Evolutionary conservation across 1,140 invertebrate species (phyloP), one percentile per base, ranked within the genome.

Genomic region (Caenorhabditis brenneri): DNA sequence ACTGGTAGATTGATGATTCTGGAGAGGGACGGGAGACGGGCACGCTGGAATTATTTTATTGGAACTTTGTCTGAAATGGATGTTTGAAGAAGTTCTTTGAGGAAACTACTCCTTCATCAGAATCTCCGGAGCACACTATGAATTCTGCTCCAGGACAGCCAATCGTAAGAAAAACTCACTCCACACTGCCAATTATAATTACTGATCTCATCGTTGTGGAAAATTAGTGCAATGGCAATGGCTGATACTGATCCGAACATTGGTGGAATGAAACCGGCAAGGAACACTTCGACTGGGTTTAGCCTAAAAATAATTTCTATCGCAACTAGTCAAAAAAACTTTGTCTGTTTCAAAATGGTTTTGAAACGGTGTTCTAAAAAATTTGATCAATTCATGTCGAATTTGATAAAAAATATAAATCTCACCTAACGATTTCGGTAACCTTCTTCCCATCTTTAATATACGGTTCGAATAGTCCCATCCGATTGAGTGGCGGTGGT

Each of bases 101-200:
- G n/a, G n/a, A n/a, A n/a, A n/a, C n/a, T 39, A 12, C 19, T 22
- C 49, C 36, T 22, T 48, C 3, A 48, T 53, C 2, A 29, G 10
- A 27, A 29, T n/a, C n/a, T n/a, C n/a, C n/a, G n/a, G n/a, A n/a
- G n/a, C n/a, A n/a, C n/a, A n/a, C n/a, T n/a, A n/a, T n/a, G n/a
- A n/a, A n/a, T n/a, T n/a, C n/a, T n/a, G n/a, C n/a, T n/a, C n/a
- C n/a, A n/a, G n/a, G n/a, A n/a, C n/a, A n/a, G n/a, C n/a, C n/a
- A n/a, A n/a, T n/a, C n/a, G n/a, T n/a, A n/a, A 15, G 16, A 22
- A 79, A 24, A 42, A 87, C 83, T 88, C 31, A 90, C 89, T n/a
- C 89, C 89, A 65, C 89, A 90, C 82, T 90, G 89, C 89, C 89
- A 90, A 83, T 91, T 90, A 82, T 91, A 90, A 80, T 88, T 87